Percentiles rank a stretch among this genome's conserved stretches.
These are phyloP conservation scores for Spodoptera frugiperda DNA, from an alignment of 1,140 invertebrate species.

Conservation along the genomic window DNA sequence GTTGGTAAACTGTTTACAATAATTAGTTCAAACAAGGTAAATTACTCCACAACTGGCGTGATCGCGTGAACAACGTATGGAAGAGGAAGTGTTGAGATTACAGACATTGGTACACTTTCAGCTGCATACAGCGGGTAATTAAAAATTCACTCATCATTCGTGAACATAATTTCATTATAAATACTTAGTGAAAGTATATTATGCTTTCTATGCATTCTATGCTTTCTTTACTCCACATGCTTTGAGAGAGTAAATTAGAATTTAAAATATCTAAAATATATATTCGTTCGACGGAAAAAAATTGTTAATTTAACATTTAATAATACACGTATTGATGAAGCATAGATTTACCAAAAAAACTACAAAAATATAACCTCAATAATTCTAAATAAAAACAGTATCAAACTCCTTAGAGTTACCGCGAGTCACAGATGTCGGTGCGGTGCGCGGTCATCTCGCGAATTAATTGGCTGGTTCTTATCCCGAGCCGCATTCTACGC, in stretches of 20 bases:
- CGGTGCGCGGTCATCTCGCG: slow-evolving; percentile 44
- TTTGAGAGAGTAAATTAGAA: too few relatives aligned
- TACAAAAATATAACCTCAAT: too few relatives aligned
- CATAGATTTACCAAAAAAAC: too few relatives aligned
- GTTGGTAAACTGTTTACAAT: background rate
- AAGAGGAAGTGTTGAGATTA: slow-evolving; percentile 25
- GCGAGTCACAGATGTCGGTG: background rate
- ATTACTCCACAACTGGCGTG: slow-evolving; percentile 5
- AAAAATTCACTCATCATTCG: slow-evolving; percentile 25
- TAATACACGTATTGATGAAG: too few relatives aligned
- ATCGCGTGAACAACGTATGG: slow-evolving; percentile 32
- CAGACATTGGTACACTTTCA: slow-evolving; percentile 6
- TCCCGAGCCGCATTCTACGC: slow-evolving; percentile 52
- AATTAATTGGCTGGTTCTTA: slow-evolving; percentile 51
- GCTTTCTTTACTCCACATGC: too few relatives aligned
- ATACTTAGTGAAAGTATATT: slow-evolving; percentile 21
- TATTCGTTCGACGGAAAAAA: too few relatives aligned
- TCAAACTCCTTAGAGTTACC: background rate
- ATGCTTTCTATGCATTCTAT: too few relatives aligned
- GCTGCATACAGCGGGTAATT: slow-evolving; percentile 28
- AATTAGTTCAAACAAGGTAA: background rate
- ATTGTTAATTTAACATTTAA: too few relatives aligned
- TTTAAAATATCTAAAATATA: too few relatives aligned
- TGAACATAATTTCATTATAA: background rate
- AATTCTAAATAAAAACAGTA: background rate